A percentile compares a stretch with the other conserved stretches of the same genome.
Conservation (phyloP, 2,888 invertebrate species). For the Pachydiplax longipennis region DNA sequence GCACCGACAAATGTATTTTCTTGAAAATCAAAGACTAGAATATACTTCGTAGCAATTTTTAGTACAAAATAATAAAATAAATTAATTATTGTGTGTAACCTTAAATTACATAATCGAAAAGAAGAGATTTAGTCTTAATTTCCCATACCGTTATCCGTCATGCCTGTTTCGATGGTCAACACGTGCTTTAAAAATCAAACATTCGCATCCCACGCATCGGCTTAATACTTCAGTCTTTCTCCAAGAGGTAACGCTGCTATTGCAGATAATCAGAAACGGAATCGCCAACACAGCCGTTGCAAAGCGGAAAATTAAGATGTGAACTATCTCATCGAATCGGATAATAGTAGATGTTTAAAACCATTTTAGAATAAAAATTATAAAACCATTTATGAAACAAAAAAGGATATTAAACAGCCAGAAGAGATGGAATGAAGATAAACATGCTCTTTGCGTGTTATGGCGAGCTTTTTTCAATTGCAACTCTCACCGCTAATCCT, state of each 20-base stretch:
- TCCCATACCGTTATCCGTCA: neutral
- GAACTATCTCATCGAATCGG: too few species aligned
- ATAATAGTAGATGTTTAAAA: too few species aligned
- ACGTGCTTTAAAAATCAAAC: neutral
- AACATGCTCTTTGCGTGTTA: too few species aligned
- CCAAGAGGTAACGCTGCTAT: neutral
- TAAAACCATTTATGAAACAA: too few species aligned
- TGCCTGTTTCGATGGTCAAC: neutral
- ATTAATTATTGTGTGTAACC: neutral
- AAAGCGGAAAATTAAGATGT: too few species aligned
- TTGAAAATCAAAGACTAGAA: neutral
- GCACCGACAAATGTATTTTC: neutral
- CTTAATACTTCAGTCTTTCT: neutral
- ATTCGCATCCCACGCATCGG: neutral
- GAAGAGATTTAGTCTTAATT: neutral
- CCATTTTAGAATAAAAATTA: too few species aligned
- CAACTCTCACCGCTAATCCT: too few species aligned
- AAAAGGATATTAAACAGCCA: too few species aligned
- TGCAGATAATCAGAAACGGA: neutral
- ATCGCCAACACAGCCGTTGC: neutral
- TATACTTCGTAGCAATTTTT: neutral
- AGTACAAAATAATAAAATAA: neutral
- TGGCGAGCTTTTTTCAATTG: too few species aligned
- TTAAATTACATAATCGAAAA: neutral
- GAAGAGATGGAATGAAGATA: too few species aligned